phyloP scores from a whole-genome alignment of 2,888 invertebrate genomes.

The Drosophila kambysellisi region DNA sequence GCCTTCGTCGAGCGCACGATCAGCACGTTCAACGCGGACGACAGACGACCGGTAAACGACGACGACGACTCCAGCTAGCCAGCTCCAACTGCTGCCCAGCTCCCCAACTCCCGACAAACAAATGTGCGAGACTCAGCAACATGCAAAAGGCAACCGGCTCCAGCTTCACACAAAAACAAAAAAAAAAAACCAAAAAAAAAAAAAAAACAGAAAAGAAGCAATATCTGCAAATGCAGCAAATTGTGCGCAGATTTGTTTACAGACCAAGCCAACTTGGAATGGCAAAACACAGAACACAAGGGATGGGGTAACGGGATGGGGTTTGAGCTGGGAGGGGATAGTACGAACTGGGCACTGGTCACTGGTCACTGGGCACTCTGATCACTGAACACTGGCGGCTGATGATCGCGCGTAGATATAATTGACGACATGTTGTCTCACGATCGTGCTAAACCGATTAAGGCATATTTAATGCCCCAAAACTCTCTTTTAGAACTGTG shows the following conservation, averaged over 20 bases:
- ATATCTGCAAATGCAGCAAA: conserved; percentile 79
- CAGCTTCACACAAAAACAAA: conserved; percentile 22
- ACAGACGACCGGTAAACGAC: conserved; percentile 16
- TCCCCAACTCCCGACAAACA: background rate
- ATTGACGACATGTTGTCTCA: conserved; percentile 84
- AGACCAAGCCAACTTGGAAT: conserved; percentile 55
- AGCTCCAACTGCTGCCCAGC: conserved; percentile 8
- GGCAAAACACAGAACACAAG: conserved; percentile 23
- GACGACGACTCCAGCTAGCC: conserved; percentile 8
- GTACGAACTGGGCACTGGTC: conserved; percentile 2
- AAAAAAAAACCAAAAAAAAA: background rate
- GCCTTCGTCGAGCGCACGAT: conserved; percentile 75
- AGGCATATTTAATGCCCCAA: conserved; percentile 71
- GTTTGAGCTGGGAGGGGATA: background rate
- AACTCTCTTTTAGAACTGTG: background rate
- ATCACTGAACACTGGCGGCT: conserved; percentile 48
- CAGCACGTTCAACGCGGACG: conserved; percentile 79
- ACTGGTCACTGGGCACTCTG: conserved; percentile 9
- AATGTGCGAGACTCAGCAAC: conserved; percentile 52
- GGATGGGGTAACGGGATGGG: background rate
- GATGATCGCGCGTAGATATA: conserved; percentile 81
- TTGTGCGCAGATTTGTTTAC: conserved; percentile 78
- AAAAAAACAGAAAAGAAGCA: conserved; percentile 21
- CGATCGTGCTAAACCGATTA: conserved; percentile 84
- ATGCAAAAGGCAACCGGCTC: conserved; percentile 54